These are phyloP conservation scores for Tetragnatha versicolor DNA, from an alignment of 1,140 invertebrate species.

Conservation along the genomic window DNA sequence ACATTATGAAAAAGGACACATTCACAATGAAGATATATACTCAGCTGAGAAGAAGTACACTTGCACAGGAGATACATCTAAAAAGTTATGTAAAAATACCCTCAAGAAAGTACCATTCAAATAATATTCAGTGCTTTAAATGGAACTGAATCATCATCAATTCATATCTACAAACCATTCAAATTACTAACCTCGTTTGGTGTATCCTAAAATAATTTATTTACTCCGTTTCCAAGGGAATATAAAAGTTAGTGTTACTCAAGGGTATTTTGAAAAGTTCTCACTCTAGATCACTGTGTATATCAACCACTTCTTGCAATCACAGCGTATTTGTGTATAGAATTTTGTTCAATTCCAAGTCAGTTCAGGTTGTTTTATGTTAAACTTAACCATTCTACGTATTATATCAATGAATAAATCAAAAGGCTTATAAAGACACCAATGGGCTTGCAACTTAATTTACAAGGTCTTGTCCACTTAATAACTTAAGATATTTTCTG, in stretches of 20 bases:
- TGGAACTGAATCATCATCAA: neutral
- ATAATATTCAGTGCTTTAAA: neutral
- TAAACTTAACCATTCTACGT: too few relatives aligned
- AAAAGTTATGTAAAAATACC: slow-evolving; percentile 38
- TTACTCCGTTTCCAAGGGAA: neutral
- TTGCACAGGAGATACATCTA: slow-evolving; percentile 12
- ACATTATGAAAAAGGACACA: slow-evolving; percentile 17
- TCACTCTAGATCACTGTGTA: neutral
- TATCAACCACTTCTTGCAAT: too few relatives aligned
- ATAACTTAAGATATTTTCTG: too few relatives aligned
- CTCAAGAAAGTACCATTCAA: slow-evolving; percentile 13
- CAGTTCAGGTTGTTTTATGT: too few relatives aligned
- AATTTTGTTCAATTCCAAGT: too few relatives aligned
- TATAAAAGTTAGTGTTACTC: neutral
- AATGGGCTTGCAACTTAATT: too few relatives aligned
- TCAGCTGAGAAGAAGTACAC: slow-evolving; percentile 5
- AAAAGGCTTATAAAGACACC: too few relatives aligned
- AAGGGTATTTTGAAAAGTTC: neutral
- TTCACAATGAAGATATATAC: neutral
- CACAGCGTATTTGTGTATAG: too few relatives aligned
- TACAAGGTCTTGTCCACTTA: too few relatives aligned
- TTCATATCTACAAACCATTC: neutral
- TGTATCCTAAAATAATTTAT: neutral
- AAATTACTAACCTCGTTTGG: neutral
- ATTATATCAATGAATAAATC: too few relatives aligned